phyloP scores from a whole-genome alignment of 2,113 vertebrate species.

The Cyrtonyx montezumae region DNA sequence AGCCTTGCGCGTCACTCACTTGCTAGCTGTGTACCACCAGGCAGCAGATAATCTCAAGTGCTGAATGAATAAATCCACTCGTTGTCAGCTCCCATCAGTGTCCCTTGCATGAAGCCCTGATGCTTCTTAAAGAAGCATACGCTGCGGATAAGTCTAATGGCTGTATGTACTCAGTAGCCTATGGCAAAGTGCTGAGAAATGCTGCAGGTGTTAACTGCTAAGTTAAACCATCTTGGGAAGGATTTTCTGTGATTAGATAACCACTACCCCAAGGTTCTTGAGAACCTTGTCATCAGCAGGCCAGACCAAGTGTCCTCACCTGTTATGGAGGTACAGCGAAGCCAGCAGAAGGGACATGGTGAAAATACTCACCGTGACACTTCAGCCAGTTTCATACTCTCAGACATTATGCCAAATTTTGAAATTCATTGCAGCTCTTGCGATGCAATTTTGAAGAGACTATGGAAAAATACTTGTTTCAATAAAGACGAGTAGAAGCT shows the following conservation, averaged over 20 bases:
- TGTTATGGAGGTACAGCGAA: background rate
- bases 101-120: conserved; percentile 19
- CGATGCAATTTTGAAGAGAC: background rate
- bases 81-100: conserved; percentile 69
- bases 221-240: background rate
- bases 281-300: background rate
- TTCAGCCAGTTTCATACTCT: background rate
- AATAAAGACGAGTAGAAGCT: background rate
- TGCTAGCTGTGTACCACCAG: conserved; percentile 10
- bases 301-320: background rate
- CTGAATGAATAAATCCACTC: conserved; percentile 66
- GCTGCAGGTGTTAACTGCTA: background rate
- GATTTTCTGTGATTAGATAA: background rate
- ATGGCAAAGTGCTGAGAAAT: background rate
- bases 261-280: background rate
- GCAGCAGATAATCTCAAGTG: conserved; percentile 48
- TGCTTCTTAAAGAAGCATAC: conserved; percentile 54
- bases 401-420: background rate
- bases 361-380: background rate
- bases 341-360: background rate
- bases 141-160: background rate
- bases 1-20: conserved; percentile 24
- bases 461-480: background rate
- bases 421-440: background rate
- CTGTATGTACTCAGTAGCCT: background rate